A percentile compares a stretch with the other conserved stretches of the same genome.
phyloP scores from a whole-genome alignment of 2,797 vertebrate genomes.

The Spondyliosoma cantharus region DNA sequence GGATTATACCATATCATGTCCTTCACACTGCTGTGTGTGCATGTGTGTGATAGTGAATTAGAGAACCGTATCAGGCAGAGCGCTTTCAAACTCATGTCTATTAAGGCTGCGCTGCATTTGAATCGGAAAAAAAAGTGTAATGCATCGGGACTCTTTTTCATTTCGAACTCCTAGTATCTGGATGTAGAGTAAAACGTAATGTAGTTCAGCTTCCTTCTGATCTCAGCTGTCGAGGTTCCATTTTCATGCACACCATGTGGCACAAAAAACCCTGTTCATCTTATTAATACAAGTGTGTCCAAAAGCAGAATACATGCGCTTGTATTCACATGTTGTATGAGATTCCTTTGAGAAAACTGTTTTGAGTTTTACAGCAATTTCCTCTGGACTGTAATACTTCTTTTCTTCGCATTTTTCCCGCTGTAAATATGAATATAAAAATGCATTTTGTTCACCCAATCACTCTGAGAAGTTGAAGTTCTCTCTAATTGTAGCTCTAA shows the following conservation, averaged over 20 bases:
- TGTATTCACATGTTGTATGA: neutral
- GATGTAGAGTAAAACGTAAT: neutral
- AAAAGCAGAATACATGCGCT: neutral
- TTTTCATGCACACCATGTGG: neutral
- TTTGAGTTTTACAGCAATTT: neutral
- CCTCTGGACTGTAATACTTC: neutral
- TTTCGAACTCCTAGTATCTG: neutral
- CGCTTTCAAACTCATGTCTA: slow-evolving; percentile 7
- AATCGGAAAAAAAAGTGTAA: neutral
- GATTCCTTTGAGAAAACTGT: neutral
- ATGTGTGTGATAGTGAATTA: slow-evolving; percentile 34
- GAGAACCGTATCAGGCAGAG: slow-evolving; percentile 20
- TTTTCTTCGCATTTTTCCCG: neutral
- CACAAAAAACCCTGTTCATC: neutral
- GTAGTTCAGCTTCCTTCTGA: neutral
- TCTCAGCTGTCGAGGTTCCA: neutral
- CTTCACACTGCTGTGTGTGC: slow-evolving; percentile 20
- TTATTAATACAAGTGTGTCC: neutral
- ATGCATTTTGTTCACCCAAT: neutral
- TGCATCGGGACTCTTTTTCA: neutral
- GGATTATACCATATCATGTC: slow-evolving; percentile 68
- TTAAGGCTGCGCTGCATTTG: neutral
- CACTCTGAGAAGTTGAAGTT: neutral
- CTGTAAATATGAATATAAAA: neutral
- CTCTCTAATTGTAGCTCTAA: no score